phyloP scores from a whole-genome alignment of 1,140 invertebrate genomes.

The Coelopa frigida region DNA sequence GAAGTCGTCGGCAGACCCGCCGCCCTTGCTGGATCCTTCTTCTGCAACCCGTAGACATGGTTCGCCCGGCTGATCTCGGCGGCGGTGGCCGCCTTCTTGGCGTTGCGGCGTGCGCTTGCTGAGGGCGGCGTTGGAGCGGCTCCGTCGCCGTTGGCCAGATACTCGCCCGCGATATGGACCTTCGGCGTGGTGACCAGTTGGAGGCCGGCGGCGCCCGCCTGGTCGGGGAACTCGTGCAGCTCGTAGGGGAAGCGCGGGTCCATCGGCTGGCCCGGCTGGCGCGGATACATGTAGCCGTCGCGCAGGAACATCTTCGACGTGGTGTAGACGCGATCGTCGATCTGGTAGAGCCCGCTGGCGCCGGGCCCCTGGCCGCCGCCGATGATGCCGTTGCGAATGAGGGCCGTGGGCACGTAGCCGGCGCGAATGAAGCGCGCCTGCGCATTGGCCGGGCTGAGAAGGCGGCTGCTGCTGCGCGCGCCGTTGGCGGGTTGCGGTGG shows the following conservation, averaged over 20 bases:
- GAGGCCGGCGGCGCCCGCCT: slow-evolving; percentile 34
- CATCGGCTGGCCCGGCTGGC: slow-evolving; percentile 39
- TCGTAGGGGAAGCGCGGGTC: slow-evolving; percentile 39
- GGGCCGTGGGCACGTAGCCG: slow-evolving; percentile 33
- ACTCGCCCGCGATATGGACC: slow-evolving; percentile 39
- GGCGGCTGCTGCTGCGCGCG: not conserved
- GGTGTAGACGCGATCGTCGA: slow-evolving; percentile 38
- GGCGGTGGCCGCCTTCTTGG: slow-evolving; percentile 29
- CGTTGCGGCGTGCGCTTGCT: slow-evolving; percentile 20
- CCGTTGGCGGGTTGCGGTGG: slow-evolving; percentile 2
- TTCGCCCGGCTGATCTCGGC: slow-evolving; percentile 39
- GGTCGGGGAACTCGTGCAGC: slow-evolving; percentile 36
- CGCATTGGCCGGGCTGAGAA: slow-evolving; percentile 8
- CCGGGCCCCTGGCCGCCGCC: slow-evolving; percentile 32
- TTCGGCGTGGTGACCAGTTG: slow-evolving; percentile 37
- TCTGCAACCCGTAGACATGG: slow-evolving; percentile 38
- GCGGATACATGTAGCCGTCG: slow-evolving; percentile 41
- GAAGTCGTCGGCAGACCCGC: slow-evolving; percentile 6
- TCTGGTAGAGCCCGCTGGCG: slow-evolving; percentile 36
- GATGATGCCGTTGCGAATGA: slow-evolving; percentile 38
- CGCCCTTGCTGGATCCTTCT: slow-evolving; percentile 5
- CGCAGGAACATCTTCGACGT: slow-evolving; percentile 41
- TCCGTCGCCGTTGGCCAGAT: slow-evolving; percentile 17
- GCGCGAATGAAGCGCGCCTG: slow-evolving; percentile 18
- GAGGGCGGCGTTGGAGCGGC: slow-evolving; percentile 10